These are phyloP conservation scores for Myrmecobius fasciatus DNA, from an alignment of 2,113 vertebrate species.

Conservation along the genomic window DNA sequence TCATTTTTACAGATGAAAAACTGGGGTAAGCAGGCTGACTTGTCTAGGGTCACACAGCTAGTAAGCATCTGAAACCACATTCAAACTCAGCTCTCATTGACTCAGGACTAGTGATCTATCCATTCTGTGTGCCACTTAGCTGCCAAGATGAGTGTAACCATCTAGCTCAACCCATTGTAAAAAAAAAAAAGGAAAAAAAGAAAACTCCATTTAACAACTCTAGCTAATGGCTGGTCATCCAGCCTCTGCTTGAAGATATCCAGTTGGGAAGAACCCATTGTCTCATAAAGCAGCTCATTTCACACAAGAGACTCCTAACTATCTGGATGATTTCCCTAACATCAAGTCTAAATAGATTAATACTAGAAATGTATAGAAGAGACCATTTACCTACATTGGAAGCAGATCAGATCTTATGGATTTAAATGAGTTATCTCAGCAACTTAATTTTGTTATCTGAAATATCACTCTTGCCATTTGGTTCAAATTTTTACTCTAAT, in stretches of 20 bases:
- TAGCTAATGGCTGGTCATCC: neutral
- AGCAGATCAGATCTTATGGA: neutral
- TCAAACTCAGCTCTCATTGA: no score
- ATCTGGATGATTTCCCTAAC: neutral
- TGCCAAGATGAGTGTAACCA: neutral
- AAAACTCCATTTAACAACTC: neutral
- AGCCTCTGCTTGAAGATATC: neutral
- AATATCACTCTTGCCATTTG: neutral
- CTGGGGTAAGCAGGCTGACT: no score
- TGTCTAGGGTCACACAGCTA: no score
- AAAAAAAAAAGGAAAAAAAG: neutral
- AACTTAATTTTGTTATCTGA: neutral
- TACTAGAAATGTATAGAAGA: neutral
- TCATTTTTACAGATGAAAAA: no score
- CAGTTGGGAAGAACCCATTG: neutral
- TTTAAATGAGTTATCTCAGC: neutral
- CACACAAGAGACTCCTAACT: neutral
- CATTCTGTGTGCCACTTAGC: no score
- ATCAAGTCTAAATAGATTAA: neutral
- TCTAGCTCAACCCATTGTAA: neutral
- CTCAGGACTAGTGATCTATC: no score
- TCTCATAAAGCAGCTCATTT: neutral
- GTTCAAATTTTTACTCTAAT: neutral
- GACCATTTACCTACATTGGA: neutral
- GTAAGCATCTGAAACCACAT: no score